These are phyloP conservation scores for Perodicticus potto DNA, from an alignment of 2,797 vertebrate species.

Conservation along the genomic window DNA sequence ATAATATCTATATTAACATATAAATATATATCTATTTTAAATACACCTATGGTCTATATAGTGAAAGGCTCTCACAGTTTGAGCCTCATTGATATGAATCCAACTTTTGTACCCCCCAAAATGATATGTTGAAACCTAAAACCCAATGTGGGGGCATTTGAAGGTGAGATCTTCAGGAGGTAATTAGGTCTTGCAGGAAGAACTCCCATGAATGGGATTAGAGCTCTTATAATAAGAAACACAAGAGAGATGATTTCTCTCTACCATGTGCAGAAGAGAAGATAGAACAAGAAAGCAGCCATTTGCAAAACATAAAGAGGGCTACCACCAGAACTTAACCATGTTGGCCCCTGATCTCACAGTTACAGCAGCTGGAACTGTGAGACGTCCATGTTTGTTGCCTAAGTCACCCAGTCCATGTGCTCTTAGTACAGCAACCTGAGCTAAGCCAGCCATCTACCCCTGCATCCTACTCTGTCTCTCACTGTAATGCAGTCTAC, in stretches of 20 bases:
- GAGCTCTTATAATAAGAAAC: not conserved
- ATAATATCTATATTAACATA: not conserved
- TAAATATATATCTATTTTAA: not conserved
- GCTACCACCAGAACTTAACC: not conserved
- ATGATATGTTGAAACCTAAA: not conserved
- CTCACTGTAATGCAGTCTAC: not conserved
- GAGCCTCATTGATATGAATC: not conserved
- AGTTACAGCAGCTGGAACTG: not conserved
- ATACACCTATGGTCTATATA: not conserved
- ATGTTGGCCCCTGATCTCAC: not conserved
- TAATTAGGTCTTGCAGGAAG: not conserved
- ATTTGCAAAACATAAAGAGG: not conserved
- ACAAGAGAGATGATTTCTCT: too few species aligned
- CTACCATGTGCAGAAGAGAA: not conserved
- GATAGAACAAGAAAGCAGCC: not conserved
- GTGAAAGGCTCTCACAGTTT: not conserved
- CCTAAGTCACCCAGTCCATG: not conserved
- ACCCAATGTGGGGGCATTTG: not conserved
- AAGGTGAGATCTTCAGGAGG: not conserved
- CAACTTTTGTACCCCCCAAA: not conserved
- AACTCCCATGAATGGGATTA: not conserved
- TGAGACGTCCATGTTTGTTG: not conserved
- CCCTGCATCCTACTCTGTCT: not conserved
- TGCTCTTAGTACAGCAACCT: rapidly evolving
- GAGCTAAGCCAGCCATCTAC: not conserved